phyloP scores from a whole-genome alignment of 2,113 vertebrate genomes.

The Peromyscus leucopus region DNA sequence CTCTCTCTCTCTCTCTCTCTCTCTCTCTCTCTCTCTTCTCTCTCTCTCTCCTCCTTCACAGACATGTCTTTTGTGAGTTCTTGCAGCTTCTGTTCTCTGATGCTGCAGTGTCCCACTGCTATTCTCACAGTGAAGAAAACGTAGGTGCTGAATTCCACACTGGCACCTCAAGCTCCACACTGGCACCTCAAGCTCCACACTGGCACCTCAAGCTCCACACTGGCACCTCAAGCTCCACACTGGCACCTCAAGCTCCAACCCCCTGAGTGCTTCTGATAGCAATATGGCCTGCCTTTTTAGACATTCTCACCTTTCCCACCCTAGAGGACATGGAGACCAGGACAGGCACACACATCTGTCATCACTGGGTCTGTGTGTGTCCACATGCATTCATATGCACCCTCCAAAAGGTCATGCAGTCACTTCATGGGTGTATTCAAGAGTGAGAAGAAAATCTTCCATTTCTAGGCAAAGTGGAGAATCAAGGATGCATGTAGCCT shows the following conservation, averaged over 20 bases:
- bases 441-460: neutral
- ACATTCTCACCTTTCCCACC: neutral
- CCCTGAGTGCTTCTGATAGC: neutral
- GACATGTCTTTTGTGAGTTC: neutral
- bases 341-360: neutral
- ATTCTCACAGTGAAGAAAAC: neutral
- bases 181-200: no score
- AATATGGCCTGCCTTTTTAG: neutral
- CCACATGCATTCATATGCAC: fast-evolving
- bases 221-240: fast-evolving
- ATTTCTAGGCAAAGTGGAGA: no score
- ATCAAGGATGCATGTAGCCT: fast-evolving
- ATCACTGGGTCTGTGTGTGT: fast-evolving
- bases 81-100: no score
- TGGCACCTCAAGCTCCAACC: fast-evolving
- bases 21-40: no score
- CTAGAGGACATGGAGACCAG: fast-evolving
- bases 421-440: neutral
- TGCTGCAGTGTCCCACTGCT: fast-evolving
- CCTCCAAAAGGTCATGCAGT: neutral
- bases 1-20: neutral
- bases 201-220: no score
- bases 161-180: fast-evolving
- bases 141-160: fast-evolving
- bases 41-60: neutral